phyloP scores from a whole-genome alignment of 2,797 vertebrate genomes.

The Forpus xanthops region DNA sequence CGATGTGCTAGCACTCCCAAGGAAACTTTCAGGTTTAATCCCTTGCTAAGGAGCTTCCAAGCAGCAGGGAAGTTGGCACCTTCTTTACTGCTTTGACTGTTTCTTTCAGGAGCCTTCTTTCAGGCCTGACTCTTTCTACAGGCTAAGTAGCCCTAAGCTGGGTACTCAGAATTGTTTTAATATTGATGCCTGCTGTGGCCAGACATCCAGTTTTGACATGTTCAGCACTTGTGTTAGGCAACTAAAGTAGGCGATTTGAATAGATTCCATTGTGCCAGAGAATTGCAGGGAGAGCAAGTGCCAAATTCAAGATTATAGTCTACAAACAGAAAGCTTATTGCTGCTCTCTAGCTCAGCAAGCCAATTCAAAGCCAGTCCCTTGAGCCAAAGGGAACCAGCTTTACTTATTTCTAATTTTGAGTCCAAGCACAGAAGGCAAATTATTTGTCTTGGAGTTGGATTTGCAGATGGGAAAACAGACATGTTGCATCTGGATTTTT shows the following conservation, averaged over 20 bases:
- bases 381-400: slow-evolving; percentile 24
- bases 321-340: slow-evolving; percentile 42
- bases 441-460: slow-evolving; percentile 41
- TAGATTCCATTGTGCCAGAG: slow-evolving; percentile 27
- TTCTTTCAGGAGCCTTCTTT: not conserved
- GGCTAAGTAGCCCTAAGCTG: not conserved
- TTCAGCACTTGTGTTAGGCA: slow-evolving; percentile 2
- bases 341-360: slow-evolving; percentile 11
- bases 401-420: slow-evolving; percentile 18
- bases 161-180: not conserved
- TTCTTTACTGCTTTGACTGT: not conserved
- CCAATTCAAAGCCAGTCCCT: slow-evolving; percentile 1
- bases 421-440: slow-evolving; percentile 7
- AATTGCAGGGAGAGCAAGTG: slow-evolving; percentile 1
- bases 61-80: not conserved
- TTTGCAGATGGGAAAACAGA: not conserved
- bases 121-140: not conserved
- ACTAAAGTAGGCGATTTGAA: not conserved
- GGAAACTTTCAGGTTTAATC: not conserved
- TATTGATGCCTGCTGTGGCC: slow-evolving; percentile 19
- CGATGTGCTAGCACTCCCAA: not conserved
- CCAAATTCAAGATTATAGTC: slow-evolving; percentile 60
- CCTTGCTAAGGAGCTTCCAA: not conserved
- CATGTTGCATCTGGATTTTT: not conserved
- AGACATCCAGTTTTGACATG: slow-evolving; percentile 5